Base-by-base conservation (phyloP, 2,797 vertebrate species). In the Chaunax sp. region DNA sequence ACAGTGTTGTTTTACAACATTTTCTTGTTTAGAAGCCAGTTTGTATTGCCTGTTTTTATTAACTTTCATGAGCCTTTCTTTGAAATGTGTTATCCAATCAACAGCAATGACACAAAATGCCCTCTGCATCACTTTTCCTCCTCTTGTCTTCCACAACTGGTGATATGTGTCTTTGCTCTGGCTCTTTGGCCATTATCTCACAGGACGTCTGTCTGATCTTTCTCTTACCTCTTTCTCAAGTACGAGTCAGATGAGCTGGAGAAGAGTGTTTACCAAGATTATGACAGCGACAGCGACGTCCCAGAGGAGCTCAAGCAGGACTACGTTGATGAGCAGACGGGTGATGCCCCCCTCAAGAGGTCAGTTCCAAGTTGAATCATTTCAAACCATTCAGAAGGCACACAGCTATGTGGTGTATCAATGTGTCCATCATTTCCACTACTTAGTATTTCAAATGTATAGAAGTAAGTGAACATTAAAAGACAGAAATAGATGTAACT, bases 201-300 rank as follows among this genome's bases (percentile, higher is more conserved):
- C 2, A 0, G 6, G 28, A 53, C 59, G 47, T 60, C 1, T 13
- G 14, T 54, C 56, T 68, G 10, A 40, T 61, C 19, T 65, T 26
- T 63, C 13, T 38, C 25, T 49, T 43, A 22, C 6, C 19, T 3
- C 0, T 60, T 43, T 61, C 52, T 66, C 35, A 71, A 99, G 97
- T 99, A 98, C 47, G 97, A 99, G 79, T 99, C 98, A 0, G 98
- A 99, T n/a, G 97, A 99, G 83, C 93, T 97, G 87, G 98, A 99
- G 81, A 98, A 99, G 91, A 96, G 92, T 10, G 96, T 96, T 0
- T 98, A 98, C 85, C 98, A 98, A 82, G 97, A 99, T 20, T 98
- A 98, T 18, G 97, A 99, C 88, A 99, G 98, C 0, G 98, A 99
- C 90, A 99, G 97, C 3, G 98, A 99, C 5, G 97, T 99, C 63